Evolutionary conservation across 92 coral and sea anemone genomes (phyloP), one percentile per base, ranked within the genome.

Genomic region (Parazoanthus swiftii): DNA sequence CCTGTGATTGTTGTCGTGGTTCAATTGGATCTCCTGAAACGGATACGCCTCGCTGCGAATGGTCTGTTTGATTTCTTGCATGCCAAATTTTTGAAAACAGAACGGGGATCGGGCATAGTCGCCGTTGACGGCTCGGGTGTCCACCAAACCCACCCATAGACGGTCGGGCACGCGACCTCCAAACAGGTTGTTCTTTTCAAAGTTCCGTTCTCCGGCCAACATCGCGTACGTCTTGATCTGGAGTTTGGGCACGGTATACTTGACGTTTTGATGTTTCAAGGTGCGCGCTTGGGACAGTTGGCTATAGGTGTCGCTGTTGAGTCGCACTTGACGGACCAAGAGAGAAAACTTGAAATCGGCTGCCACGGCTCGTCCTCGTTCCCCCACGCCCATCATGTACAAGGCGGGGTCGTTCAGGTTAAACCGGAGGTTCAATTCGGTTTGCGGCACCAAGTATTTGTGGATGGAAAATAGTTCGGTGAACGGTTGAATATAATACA

Each of bases 101-200:
- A 51, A 51, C 25, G 84, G 84, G 21, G 33, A 21, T 5, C 70
- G 70, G 2, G 68, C 35, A 16, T 51, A 54, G 14, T 21, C 39
- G 21, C 82, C 82, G 11, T 42, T 43, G 54, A 79, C 36, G 54
- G 67, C 82, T 48, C 67, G 44, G 73, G 73, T 68, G 3, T 68
- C 74, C 74, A 68, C 74, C 74, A 68, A 68, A 23, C 74, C 74
- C 74, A 68, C 74, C 74, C 74, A 68, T 8, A 68, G 74, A 68
- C 74, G 74, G 11, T 68, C 74, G 74, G 74, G 74, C 74, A 68
- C 74, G 74, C 74, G 74, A 68, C 74, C 74, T 68, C 74, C 74
- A 68, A 68, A 68, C 37, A 54, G 21, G 14, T 50, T 26, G 39
- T 80, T 37, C 42, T 80, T 56, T 3, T 26, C 4, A n/a, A 48